Evolutionary conservation across 2,113 vertebrate genomes (phyloP).

Genomic region (Cichladusa arquata): DNA sequence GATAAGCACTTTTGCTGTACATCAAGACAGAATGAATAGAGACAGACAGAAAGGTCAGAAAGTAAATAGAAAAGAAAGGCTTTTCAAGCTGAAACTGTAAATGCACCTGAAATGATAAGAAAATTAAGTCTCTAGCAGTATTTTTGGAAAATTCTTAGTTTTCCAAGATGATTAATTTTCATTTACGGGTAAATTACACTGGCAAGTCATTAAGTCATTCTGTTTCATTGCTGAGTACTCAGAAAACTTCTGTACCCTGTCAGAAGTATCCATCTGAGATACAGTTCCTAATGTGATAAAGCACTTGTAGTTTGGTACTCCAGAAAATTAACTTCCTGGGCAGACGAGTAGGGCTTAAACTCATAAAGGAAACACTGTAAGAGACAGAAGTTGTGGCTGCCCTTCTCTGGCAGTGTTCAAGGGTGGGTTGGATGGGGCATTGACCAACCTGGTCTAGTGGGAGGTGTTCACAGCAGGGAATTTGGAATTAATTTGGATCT

Average conservation of each 20-base stretch:
- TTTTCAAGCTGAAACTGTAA: background rate
- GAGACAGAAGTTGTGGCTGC: background rate
- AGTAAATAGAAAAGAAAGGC: background rate
- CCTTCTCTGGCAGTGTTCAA: background rate
- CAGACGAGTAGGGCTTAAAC: background rate
- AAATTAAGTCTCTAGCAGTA: background rate
- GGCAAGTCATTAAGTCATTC: background rate
- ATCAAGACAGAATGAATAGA: background rate
- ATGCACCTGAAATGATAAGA: background rate
- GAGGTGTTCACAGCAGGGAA: background rate
- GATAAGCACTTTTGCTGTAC: background rate
- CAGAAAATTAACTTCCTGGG: background rate
- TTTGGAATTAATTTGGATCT: background rate
- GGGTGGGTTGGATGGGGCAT: background rate
- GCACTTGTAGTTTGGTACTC: background rate
- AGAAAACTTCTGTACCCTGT: background rate
- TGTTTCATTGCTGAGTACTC: background rate
- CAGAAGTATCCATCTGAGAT: background rate
- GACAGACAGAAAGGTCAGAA: background rate
- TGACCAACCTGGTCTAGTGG: background rate
- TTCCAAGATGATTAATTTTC: background rate
- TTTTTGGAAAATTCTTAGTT: background rate
- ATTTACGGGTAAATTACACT: background rate
- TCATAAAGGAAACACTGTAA: background rate
- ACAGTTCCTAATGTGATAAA: background rate